Percentiles rank a stretch among this genome's conserved stretches.
These are phyloP conservation scores for Acipenser ruthenus DNA, from an alignment of 2,797 vertebrate species.

Conservation along the genomic window DNA sequence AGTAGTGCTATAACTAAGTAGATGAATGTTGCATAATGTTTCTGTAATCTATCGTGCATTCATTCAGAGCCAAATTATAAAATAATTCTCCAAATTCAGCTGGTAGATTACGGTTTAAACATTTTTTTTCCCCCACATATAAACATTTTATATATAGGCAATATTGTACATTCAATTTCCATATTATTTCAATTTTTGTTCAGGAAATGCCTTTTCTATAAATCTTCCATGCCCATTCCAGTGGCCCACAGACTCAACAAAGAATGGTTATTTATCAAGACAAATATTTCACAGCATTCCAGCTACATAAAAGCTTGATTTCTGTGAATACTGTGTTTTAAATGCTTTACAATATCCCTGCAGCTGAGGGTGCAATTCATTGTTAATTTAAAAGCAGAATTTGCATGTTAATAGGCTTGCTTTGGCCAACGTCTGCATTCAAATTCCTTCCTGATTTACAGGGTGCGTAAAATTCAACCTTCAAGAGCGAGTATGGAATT, in stretches of 20 bases:
- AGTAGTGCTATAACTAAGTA: too few species aligned
- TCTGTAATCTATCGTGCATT: too few species aligned
- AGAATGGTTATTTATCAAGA: not conserved
- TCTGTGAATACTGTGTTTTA: slow-evolving; percentile 9
- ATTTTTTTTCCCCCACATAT: too few species aligned
- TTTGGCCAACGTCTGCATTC: slow-evolving; percentile 34
- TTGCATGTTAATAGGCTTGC: slow-evolving; percentile 26
- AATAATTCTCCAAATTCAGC: too few species aligned
- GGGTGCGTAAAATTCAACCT: slow-evolving; percentile 25
- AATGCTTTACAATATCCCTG: slow-evolving; percentile 8
- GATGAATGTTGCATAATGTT: too few species aligned
- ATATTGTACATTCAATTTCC: too few species aligned
- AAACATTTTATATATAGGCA: too few species aligned
- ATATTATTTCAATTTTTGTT: too few species aligned
- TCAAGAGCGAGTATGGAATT: slow-evolving; percentile 32
- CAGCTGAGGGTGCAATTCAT: slow-evolving; percentile 22
- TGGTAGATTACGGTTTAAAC: too few species aligned
- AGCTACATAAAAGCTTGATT: slow-evolving; percentile 13
- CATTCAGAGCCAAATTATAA: too few species aligned
- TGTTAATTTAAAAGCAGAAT: slow-evolving; percentile 22
- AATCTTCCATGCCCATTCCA: too few species aligned
- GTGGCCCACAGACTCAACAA: slow-evolving; percentile 17
- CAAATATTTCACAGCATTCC: slow-evolving; percentile 13
- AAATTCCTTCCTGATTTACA: slow-evolving; percentile 32
- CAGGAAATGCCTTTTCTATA: too few species aligned